Evolutionary conservation across 2,797 vertebrate species (phyloP), one percentile per base, ranked within the genome.

Genomic region (Pteropus rufus): DNA sequence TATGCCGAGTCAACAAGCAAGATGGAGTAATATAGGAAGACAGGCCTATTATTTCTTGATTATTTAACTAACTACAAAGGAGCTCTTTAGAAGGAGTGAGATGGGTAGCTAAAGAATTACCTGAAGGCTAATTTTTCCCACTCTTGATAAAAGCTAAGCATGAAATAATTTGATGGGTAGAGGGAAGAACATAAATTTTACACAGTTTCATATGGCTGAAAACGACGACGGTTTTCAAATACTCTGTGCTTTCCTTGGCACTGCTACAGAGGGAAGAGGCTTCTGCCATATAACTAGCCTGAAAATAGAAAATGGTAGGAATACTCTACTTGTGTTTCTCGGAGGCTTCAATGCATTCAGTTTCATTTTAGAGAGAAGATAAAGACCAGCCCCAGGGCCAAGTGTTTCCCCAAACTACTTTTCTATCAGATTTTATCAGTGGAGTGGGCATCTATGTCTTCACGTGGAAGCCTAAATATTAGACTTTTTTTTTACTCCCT

Each of bases 351-450:
- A 23, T 23, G 11, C 15, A n/a, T 60, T 91, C 73, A 52, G 41
- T 65, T 97, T 94, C 77, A 82, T 84, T 90, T 95, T 49, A 89
- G n/a, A 36, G 29, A 93, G 36, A 60, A 95, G 91, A 85, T 34
- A 77, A 54, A 54, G 24, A 58, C 24, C 2, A 29, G 44, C 52
- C 39, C 24, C 0, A 34, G 5, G 29, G 12, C 39, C 39, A 29
- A 52, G 16, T 36, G 24, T 49, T 85, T 85, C 81, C 56, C 44
- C 93, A 69, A 95, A 92, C 85, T 90, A 70, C 36, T 91, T 96
- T 88, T 73, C 19, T 12, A 24, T 52, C 6, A 75, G 49, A 65
- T 88, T 73, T 41, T 83, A 52, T 77, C 89, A 93, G 49, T 39
- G 7, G 24, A 56, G 12, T 73, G 62, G 69, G 54, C 76, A 72